These are phyloP conservation scores for Drosophila ercepeae DNA, from an alignment of 1,140 invertebrate species.

Conservation along the genomic window DNA sequence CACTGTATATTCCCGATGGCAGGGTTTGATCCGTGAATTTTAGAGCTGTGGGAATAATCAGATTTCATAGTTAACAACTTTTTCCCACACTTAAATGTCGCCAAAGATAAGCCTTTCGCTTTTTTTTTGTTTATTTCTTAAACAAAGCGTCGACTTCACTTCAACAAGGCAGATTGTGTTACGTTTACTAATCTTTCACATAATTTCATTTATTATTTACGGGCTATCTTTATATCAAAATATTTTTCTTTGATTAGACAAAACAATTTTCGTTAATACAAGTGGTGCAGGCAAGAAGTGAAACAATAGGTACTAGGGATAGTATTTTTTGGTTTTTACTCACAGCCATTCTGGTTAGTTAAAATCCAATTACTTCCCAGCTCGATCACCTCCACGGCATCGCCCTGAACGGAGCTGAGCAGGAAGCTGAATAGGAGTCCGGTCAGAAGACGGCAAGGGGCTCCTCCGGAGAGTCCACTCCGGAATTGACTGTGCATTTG, in stretches of 20 bases:
- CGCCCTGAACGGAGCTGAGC: slow-evolving; percentile 21
- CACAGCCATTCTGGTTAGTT: slow-evolving; percentile 72
- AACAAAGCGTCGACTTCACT: slow-evolving; percentile 16
- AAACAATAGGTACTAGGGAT: too few species aligned
- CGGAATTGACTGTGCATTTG: slow-evolving; percentile 17
- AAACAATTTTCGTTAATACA: slow-evolving; percentile 2
- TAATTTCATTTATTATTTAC: slow-evolving; percentile 34
- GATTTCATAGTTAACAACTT: neutral
- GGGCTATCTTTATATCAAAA: slow-evolving; percentile 12
- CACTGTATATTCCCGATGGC: slow-evolving; percentile 95
- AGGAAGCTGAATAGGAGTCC: slow-evolving; percentile 31
- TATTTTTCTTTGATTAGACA: neutral
- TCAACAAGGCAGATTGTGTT: slow-evolving; percentile 26
- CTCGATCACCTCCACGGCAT: slow-evolving; percentile 65
- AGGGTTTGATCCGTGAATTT: slow-evolving; percentile 84
- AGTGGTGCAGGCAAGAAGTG: neutral
- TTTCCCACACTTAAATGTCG: neutral
- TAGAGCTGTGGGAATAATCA: slow-evolving; percentile 21
- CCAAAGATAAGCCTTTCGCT: slow-evolving; percentile 14
- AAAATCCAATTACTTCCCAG: slow-evolving; percentile 60
- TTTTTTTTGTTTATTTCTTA: slow-evolving; percentile 1
- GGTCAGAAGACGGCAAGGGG: slow-evolving; percentile 14
- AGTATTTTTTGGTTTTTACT: slow-evolving; percentile 30
- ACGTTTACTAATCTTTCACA: slow-evolving; percentile 17
- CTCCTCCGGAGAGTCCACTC: neutral